Evolutionary conservation across 2,113 vertebrate genomes (phyloP).

Genomic region (Phalacrocorax brasilianus): DNA sequence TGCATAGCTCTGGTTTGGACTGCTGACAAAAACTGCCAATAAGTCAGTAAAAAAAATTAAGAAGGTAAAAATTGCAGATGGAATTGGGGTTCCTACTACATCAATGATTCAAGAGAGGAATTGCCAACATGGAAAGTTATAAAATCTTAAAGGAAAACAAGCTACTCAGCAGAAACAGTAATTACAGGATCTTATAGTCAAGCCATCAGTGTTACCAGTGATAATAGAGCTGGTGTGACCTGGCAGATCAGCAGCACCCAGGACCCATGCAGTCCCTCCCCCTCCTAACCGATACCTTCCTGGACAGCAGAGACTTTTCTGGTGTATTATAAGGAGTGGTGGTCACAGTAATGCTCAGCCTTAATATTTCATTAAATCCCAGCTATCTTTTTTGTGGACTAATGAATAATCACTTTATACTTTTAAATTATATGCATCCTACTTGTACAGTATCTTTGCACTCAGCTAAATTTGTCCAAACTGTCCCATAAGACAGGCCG

Average conservation of each 20-base stretch:
- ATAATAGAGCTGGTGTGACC: neutral
- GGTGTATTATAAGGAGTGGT: neutral
- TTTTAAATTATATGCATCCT: neutral
- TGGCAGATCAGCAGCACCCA: neutral
- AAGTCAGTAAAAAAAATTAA: neutral
- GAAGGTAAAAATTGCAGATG: neutral
- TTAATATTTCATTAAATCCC: neutral
- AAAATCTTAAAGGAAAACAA: neutral
- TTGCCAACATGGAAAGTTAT: neutral
- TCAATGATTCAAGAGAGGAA: neutral
- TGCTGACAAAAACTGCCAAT: neutral
- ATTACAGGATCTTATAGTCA: neutral
- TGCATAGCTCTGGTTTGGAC: neutral
- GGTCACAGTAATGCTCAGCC: neutral
- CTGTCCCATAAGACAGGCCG: neutral
- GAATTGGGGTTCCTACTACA: neutral
- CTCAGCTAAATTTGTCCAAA: neutral
- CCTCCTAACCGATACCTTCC: neutral
- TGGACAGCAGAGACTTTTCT: neutral
- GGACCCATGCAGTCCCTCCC: accelerated
- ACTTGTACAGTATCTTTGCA: neutral
- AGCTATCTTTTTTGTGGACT: neutral
- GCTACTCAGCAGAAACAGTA: neutral
- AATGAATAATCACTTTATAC: neutral
- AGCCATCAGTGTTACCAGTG: neutral